Conservation (phyloP, 2,113 vertebrate genomes). For the Etheostoma cragini region DNA sequence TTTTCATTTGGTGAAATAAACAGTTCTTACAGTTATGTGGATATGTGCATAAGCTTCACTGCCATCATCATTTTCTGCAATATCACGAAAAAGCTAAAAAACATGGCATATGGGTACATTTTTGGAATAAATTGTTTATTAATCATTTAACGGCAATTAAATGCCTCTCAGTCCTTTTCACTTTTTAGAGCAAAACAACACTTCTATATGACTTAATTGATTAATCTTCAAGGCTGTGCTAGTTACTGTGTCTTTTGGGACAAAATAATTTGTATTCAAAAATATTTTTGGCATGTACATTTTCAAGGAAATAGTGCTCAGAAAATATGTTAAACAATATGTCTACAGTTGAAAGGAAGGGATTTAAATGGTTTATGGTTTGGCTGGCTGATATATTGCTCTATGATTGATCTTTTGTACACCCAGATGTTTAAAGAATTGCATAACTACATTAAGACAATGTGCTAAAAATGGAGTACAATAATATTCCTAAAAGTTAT, state of each 20-base stretch:
- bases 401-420: no score
- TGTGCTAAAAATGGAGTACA: neutral
- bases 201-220: neutral
- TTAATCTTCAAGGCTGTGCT: neutral
- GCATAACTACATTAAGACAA: neutral
- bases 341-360: neutral
- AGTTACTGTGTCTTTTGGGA: neutral
- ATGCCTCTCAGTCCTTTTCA: neutral
- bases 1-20: neutral
- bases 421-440: neutral
- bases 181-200: neutral
- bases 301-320: neutral
- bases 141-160: neutral
- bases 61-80: neutral
- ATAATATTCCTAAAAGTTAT: neutral
- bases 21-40: neutral
- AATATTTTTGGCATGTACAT: neutral
- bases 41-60: constrained; percentile 2
- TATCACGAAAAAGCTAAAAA: neutral
- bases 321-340: neutral
- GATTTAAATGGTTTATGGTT: neutral
- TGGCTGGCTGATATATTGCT: neutral
- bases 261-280: neutral
- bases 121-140: neutral
- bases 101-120: neutral